These are phyloP conservation scores for Diplolepis rosae DNA, from an alignment of 2,888 invertebrate species.

Conservation along the genomic window DNA sequence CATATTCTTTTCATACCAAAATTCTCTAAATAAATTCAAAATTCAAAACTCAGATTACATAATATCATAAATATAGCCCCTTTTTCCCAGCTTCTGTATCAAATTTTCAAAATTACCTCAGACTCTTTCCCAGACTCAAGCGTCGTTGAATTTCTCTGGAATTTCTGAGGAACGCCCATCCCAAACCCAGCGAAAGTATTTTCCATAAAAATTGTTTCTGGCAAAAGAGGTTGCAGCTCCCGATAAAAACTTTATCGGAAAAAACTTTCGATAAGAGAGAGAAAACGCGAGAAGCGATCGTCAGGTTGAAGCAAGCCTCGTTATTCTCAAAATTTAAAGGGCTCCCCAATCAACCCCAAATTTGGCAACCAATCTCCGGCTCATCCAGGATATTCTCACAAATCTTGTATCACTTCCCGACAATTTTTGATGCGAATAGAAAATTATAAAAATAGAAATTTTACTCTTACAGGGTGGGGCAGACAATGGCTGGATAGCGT, in stretches of 20 bases:
- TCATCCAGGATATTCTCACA: background rate
- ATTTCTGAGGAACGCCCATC: constrained; percentile 21
- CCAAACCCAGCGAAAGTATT: background rate
- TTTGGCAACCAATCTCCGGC: background rate
- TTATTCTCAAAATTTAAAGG: background rate
- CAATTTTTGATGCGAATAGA: background rate
- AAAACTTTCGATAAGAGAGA: constrained; percentile 6
- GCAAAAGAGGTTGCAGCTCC: background rate
- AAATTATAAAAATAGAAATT: constrained; percentile 52
- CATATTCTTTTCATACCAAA: background rate
- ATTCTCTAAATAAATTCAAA: background rate
- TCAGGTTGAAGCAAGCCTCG: background rate
- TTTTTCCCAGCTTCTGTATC: background rate
- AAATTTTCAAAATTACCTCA: constrained; percentile 14
- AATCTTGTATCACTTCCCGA: background rate
- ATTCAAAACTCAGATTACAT: background rate
- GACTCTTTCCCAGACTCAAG: background rate
- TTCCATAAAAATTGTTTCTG: background rate
- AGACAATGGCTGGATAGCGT: constrained; percentile 66
- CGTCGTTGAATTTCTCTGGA: constrained; percentile 13
- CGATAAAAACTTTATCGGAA: background rate
- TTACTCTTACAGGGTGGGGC: constrained; percentile 63
- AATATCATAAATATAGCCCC: background rate
- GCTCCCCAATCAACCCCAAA: background rate
- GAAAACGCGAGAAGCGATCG: constrained; percentile 8